Percentiles rank a stretch among this genome's conserved stretches.
phyloP scores from a whole-genome alignment of 2,113 vertebrate species.

The Rafetus swinhoei region DNA sequence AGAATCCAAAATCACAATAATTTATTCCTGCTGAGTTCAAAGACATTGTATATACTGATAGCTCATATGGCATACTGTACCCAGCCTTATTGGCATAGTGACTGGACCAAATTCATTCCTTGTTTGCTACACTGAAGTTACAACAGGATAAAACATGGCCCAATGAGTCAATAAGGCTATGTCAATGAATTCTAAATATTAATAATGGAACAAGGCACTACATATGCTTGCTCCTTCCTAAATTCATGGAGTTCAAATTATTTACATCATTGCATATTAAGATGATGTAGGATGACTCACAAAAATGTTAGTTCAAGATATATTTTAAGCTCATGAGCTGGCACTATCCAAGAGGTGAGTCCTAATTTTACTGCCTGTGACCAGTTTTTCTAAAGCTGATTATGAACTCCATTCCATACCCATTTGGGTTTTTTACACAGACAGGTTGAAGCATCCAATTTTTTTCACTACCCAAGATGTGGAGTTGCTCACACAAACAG shows the following conservation, averaged over 20 bases:
- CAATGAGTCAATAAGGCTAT: neutral
- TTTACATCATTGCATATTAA: slow-evolving; percentile 44
- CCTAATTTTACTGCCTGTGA: slow-evolving; percentile 62
- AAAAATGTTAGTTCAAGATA: slow-evolving; percentile 56
- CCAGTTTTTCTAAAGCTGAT: slow-evolving; percentile 50
- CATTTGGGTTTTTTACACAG: slow-evolving; percentile 24
- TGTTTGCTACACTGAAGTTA: neutral
- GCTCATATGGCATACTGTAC: neutral
- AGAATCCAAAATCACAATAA: neutral
- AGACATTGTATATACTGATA: neutral
- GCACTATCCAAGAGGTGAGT: slow-evolving; percentile 59
- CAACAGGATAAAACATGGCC: neutral
- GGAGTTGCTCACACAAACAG: slow-evolving; percentile 57
- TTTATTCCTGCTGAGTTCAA: neutral
- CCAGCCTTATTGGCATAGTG: neutral
- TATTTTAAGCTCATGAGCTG: slow-evolving; percentile 61
- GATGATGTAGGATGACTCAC: slow-evolving; percentile 48
- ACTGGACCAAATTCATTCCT: fast-evolving
- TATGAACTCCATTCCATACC: slow-evolving; percentile 57
- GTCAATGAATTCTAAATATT: neutral
- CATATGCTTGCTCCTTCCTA: neutral
- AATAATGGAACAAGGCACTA: neutral
- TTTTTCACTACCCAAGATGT: slow-evolving; percentile 56
- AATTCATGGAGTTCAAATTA: slow-evolving; percentile 51
- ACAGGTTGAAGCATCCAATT: slow-evolving; percentile 38